A percentile compares a stretch with the other conserved stretches of the same genome.
These are phyloP conservation scores for Silurus meridionalis DNA, from an alignment of 2,113 vertebrate genomes.

Conservation along the genomic window DNA sequence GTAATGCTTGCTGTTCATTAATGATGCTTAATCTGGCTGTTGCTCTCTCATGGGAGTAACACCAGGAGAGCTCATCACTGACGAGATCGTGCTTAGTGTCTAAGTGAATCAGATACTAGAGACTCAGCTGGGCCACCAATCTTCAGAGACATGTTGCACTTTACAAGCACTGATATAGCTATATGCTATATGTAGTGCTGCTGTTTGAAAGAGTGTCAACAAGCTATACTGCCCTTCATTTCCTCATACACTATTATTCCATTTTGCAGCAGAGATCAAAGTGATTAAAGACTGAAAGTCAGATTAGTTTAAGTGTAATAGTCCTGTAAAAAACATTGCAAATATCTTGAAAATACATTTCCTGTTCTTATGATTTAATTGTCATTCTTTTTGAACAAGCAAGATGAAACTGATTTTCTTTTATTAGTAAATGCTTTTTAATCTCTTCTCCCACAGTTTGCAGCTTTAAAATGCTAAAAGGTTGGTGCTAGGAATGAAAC, in stretches of 20 bases:
- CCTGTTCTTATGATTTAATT: neutral
- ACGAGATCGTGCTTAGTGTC: neutral
- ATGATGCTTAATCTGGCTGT: neutral
- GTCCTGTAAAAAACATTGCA: neutral
- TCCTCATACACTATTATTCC: neutral
- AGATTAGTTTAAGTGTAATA: neutral
- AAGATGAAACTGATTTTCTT: neutral
- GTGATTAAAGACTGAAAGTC: neutral
- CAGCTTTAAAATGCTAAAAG: neutral
- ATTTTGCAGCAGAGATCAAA: neutral
- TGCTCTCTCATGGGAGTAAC: constrained; percentile 18
- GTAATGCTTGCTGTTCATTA: constrained; percentile 34
- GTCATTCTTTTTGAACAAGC: neutral
- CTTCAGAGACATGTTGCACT: neutral
- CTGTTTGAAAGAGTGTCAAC: neutral
- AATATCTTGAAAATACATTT: neutral
- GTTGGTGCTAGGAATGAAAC: neutral
- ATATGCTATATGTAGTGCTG: neutral
- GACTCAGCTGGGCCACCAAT: constrained; percentile 4
- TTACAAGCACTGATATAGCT: neutral
- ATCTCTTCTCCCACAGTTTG: neutral
- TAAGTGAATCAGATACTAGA: neutral
- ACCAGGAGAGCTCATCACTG: constrained; percentile 1
- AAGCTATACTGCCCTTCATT: neutral
- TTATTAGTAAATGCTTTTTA: neutral